Conservation (phyloP, 2,113 vertebrate genomes). For the Entomyzon cyanotis region DNA sequence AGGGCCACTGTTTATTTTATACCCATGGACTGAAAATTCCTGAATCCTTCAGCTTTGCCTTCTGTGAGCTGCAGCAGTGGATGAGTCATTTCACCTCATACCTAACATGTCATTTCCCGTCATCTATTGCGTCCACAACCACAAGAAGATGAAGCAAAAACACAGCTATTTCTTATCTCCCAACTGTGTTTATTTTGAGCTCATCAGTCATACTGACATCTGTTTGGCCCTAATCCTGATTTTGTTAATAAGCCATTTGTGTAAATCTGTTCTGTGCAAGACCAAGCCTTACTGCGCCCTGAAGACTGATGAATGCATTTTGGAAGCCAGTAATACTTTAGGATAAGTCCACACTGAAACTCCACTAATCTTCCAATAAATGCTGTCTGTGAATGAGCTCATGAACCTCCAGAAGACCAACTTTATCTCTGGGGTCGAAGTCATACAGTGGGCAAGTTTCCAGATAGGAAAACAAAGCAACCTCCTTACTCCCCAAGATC, state of each 20-base stretch:
- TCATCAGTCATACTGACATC: conserved; percentile 72
- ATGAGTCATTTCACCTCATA: conserved; percentile 55
- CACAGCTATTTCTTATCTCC: conserved; percentile 64
- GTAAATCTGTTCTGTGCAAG: conserved; percentile 54
- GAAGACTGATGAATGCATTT: conserved; percentile 70
- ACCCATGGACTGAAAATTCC: conserved; percentile 31
- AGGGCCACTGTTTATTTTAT: conserved; percentile 35
- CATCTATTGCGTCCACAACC: not conserved
- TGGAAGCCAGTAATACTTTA: conserved; percentile 67
- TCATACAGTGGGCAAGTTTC: conserved; percentile 24
- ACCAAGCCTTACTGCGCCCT: conserved; percentile 19
- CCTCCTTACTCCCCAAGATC: not conserved
- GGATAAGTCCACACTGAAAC: conserved; percentile 64
- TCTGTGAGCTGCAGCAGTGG: not conserved
- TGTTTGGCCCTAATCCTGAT: conserved; percentile 54
- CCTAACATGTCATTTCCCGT: conserved; percentile 51
- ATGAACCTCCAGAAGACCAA: conserved; percentile 49
- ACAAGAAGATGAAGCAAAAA: conserved; percentile 61
- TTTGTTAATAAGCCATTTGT: conserved; percentile 48
- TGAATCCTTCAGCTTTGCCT: conserved; percentile 19
- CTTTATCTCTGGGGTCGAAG: conserved; percentile 49
- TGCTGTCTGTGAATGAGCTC: conserved; percentile 47
- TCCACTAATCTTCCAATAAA: conserved; percentile 47
- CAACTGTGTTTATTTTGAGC: conserved; percentile 57
- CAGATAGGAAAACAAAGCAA: conserved; percentile 44